Evolutionary conservation across 2,797 vertebrate species (phyloP), one percentile per base, ranked within the genome.

Genomic region (Helostoma temminkii): DNA sequence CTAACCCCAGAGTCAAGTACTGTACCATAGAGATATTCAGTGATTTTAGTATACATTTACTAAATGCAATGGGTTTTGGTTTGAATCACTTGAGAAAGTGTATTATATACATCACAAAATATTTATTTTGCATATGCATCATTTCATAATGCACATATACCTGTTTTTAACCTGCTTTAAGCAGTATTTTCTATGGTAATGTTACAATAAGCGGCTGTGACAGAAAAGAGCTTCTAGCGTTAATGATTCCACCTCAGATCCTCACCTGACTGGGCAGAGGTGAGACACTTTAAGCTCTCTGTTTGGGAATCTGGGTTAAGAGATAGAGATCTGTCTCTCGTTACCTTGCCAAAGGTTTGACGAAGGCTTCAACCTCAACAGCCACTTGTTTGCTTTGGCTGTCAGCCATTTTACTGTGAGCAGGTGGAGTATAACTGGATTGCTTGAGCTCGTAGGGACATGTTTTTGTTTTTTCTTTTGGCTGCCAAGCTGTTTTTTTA

Each of bases 361-460:
- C 64, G 34, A 76, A 78, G 69, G 66, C 64, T 58, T 80, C 69
- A 69, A 48, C 66, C 72, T 81, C 80, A 62, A 19, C 76, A 70
- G 63, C 14, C 46, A 22, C 25, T 70, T 11, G 66, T 83, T 86
- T 81, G 47, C 72, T 59, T 82, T 85, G 82, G 88, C 81, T 18
- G 60, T 3, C 61, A 60, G 86, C 85, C 86, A 81, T 43, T 50
- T 39, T 30, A 53, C 74, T 72, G 66, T 45, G 61, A 61, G 75
- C 85, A 78, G 71, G 78, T 81, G 78, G 72, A 3, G 34, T 32
- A 42, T 41, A 39, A 5, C 25, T 18, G 49, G 26, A 82, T 55
- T 81, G 78, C 69, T 50, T 8, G 39, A 62, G 83, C 82, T 72
- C 74, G 83, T 71, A 48, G 74, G 70, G 52, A 37, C 36, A 37